A percentile compares a stretch with the other conserved stretches of the same genome.
Conservation (phyloP, 2,888 invertebrate genomes). For the Agrochola lychnidis region DNA sequence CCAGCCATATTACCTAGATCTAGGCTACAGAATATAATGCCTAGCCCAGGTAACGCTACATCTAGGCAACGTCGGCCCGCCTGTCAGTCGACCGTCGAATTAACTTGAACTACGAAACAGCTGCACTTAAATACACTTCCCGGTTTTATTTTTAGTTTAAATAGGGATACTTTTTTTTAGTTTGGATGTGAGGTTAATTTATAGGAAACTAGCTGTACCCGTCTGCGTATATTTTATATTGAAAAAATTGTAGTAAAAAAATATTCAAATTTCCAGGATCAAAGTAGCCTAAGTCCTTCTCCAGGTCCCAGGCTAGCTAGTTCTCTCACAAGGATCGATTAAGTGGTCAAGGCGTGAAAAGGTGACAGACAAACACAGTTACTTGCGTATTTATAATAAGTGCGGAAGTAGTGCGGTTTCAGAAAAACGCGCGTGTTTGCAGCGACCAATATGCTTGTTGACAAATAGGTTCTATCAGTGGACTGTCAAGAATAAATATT, state of each 20-base stretch:
- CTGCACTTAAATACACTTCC: slow-evolving; percentile 55
- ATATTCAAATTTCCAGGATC: no score
- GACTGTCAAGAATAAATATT: not conserved
- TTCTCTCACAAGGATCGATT: not conserved
- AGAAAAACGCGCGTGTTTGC: not conserved
- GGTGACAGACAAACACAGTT: not conserved
- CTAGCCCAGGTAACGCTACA: slow-evolving; percentile 6
- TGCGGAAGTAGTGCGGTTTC: not conserved
- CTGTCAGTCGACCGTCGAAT: slow-evolving; percentile 68
- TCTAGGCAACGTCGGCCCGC: slow-evolving; percentile 10
- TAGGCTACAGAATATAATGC: not conserved
- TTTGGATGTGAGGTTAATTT: slow-evolving; percentile 3
- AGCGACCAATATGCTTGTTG: not conserved
- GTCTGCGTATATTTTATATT: not conserved
- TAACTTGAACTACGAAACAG: slow-evolving; percentile 54
- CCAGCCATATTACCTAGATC: slow-evolving; percentile 8
- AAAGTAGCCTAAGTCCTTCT: not conserved
- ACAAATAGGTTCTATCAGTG: not conserved
- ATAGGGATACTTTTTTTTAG: slow-evolving; percentile 6
- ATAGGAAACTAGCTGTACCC: not conserved
- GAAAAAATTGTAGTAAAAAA: no score
- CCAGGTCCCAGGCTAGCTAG: not conserved
- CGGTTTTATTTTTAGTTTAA: slow-evolving; percentile 57
- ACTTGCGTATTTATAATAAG: no score
- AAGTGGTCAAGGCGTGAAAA: not conserved